Base-by-base conservation (phyloP, 2,888 invertebrate species). In the Tenthredo amoena region DNA sequence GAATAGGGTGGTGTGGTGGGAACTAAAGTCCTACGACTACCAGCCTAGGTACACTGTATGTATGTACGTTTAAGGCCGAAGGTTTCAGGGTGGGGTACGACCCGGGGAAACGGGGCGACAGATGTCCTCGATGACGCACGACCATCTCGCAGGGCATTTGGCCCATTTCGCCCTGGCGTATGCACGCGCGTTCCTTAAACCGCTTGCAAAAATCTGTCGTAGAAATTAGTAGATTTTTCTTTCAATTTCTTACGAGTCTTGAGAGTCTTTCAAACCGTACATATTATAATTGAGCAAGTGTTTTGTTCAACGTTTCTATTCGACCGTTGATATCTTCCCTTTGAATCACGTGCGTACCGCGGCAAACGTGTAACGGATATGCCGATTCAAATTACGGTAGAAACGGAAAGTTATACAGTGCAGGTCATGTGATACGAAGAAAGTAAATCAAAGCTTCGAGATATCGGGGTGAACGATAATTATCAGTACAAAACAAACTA, bases 101-200 rank as follows among this genome's bases (percentile, higher is more conserved):
- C 37, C 79, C 87, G 89, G 87, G 88, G 87, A 86, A 89, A 86
- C 88, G 88, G 90, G 89, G 87, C 89, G 90, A 89, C 90, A 90
- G 90, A 90, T 90, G 90, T 90, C 89, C 90, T 87, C 87, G 87
- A 89, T 90, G 90, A 90, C 90, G 90, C 90, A 90, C 83, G 43
- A 40, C 83, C 68, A 83, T 83, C 83, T 68, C 71, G 50, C 83
- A 83, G 83, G 83, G 68, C 83, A 71, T 83, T 83, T 88, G 87
- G 62, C 84, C 84, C 85, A 85, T 85, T 85, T 72, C 71, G 55
- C 55, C 83, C 40, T 40, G 15, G 50, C 82, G 71, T 50, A 85
- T 72, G 74, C 74, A 76, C 83, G 50, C 68, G 83, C 18, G 68
- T 68, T 34, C 34, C 26, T 31, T 50, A 5, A 21, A 50, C 50